Conservation (phyloP, 2,888 invertebrate species). For the Epistrophe eligans region DNA sequence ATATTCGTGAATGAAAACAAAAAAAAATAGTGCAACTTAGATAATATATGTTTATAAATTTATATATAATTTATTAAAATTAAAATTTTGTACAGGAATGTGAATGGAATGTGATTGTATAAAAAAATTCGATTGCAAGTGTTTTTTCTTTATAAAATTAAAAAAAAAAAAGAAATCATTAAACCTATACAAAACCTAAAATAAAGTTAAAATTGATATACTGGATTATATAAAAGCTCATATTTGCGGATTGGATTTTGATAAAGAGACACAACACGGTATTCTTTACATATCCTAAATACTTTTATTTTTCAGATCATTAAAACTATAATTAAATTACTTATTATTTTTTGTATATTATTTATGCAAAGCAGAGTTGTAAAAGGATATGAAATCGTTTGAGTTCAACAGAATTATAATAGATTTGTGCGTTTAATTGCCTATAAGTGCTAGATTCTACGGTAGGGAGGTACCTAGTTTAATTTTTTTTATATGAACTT, state of each 20-base stretch:
- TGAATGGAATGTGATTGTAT: slow-evolving; percentile 8
- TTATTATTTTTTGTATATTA: too few species aligned
- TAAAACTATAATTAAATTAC: too few species aligned
- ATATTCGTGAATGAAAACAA: neutral
- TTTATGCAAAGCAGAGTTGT: neutral
- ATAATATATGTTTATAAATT: neutral
- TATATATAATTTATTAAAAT: too few species aligned
- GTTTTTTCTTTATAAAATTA: neutral
- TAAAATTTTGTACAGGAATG: neutral
- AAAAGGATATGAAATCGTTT: neutral
- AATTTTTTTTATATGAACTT: too few species aligned
- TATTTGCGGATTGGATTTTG: neutral
- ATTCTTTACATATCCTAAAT: neutral
- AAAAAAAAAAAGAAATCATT: neutral
- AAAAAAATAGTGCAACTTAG: neutral
- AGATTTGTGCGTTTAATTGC: too few species aligned
- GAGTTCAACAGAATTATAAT: too few species aligned
- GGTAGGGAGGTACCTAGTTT: too few species aligned
- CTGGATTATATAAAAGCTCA: neutral
- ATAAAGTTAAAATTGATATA: neutral
- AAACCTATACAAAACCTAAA: neutral
- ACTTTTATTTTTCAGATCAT: too few species aligned
- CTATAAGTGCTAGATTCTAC: too few species aligned
- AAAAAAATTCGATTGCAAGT: neutral
- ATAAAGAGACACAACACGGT: neutral